Conservation (phyloP, 1,140 invertebrate genomes). For the Drosophila pallidifrons region DNA sequence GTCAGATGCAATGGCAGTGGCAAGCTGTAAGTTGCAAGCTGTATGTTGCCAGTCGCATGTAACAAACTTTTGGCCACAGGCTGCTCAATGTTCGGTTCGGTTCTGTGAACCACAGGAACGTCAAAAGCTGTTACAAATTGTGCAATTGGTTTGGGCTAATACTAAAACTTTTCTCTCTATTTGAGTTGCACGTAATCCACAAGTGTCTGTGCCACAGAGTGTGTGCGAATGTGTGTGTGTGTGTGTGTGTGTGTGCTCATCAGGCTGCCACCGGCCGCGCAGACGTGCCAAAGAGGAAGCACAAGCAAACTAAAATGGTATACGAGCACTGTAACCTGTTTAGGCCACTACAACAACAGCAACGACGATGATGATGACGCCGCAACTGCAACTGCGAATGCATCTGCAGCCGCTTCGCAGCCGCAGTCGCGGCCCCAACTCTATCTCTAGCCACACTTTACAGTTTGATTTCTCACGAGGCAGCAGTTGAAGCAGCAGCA, state of each 20-base stretch:
- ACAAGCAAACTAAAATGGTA: slow-evolving; percentile 76
- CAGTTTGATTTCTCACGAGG: slow-evolving; percentile 83
- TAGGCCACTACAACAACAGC: slow-evolving; percentile 51
- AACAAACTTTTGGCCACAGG: slow-evolving; percentile 38
- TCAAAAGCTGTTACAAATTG: slow-evolving; percentile 82
- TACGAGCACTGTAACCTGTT: slow-evolving; percentile 81
- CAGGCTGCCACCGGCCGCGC: slow-evolving; percentile 54
- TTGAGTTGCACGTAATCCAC: slow-evolving; percentile 33
- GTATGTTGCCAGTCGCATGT: slow-evolving; percentile 31
- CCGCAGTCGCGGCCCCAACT: slow-evolving; percentile 10
- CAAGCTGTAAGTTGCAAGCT: slow-evolving; percentile 9
- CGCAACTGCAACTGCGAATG: not conserved
- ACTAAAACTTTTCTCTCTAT: slow-evolving; percentile 44
- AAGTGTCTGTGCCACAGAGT: slow-evolving; percentile 17
- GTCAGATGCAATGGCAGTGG: slow-evolving; percentile 34
- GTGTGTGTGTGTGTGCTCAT: slow-evolving; percentile 51
- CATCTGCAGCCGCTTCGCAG: slow-evolving; percentile 5
- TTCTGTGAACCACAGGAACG: slow-evolving; percentile 42
- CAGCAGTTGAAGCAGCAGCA: slow-evolving; percentile 42
- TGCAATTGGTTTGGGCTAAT: slow-evolving; percentile 82
- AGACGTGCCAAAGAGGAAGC: slow-evolving; percentile 62
- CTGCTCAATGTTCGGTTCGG: slow-evolving; percentile 12
- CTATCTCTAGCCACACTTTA: slow-evolving; percentile 69
- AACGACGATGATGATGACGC: slow-evolving; percentile 38
- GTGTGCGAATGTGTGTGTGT: slow-evolving; percentile 31